Evolutionary conservation across 2,797 vertebrate genomes (phyloP).

Genomic region (Tenualosa thibaudeaui): DNA sequence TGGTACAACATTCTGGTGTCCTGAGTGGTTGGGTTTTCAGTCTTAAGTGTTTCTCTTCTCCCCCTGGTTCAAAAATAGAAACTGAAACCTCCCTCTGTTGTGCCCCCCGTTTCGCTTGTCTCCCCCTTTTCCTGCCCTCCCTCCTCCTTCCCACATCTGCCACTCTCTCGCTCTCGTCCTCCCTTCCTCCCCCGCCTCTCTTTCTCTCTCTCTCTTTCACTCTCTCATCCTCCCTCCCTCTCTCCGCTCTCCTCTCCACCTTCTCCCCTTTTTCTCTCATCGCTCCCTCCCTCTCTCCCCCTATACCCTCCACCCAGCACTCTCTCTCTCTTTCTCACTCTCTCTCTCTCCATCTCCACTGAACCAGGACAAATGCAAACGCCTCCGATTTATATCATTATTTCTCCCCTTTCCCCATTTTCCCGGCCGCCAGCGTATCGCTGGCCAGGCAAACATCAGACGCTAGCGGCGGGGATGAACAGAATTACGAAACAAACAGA

Average conservation of each 20-base stretch:
- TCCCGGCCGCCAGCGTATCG: conserved; percentile 57
- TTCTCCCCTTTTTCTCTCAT: conserved; percentile 43
- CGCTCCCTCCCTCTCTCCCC: not conserved
- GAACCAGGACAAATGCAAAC: conserved; percentile 75
- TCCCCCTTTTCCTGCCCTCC: conserved; percentile 6
- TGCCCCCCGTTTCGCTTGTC: not conserved
- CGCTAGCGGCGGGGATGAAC: conserved; percentile 66
- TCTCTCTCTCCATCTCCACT: conserved; percentile 51
- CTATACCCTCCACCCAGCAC: not conserved
- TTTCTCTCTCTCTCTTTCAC: not conserved
- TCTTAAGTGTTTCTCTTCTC: conserved; percentile 9
- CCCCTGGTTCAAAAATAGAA: conserved; percentile 8
- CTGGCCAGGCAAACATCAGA: conserved; percentile 70
- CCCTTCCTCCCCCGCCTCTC: not conserved
- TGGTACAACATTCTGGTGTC: conserved; percentile 45
- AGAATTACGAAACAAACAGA: conserved; percentile 76
- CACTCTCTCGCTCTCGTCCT: not conserved
- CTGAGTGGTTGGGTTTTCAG: not conserved
- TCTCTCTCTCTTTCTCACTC: not conserved
- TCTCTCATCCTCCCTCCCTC: not conserved
- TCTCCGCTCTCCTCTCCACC: conserved; percentile 11
- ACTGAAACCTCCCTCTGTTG: not conserved
- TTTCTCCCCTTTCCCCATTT: conserved; percentile 67
- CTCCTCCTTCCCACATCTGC: conserved; percentile 5
- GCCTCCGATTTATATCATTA: conserved; percentile 76